Evolutionary conservation across 2,797 vertebrate species (phyloP), one percentile per base, ranked within the genome.

Genomic region (Sebastes ruberrimus): DNA sequence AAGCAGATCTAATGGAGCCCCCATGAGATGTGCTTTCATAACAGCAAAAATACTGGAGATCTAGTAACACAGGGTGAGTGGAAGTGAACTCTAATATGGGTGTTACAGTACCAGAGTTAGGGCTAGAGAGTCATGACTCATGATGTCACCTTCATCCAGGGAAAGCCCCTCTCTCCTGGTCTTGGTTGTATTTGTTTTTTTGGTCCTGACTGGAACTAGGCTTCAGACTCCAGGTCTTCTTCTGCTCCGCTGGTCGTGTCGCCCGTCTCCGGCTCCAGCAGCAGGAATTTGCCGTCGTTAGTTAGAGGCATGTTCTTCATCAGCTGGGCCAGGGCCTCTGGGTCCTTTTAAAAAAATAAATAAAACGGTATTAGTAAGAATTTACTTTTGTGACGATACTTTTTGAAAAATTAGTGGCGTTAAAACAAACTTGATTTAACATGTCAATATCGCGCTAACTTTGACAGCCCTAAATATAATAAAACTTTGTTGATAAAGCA

Each of bases 261-360:
- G 25, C 94, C 96, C 0, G 92, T 93, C 87, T 94, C 96, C 1
- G 86, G 94, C 72, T 97, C 97, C 93, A 99, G 89, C 62, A 99
- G 95, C 87, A 98, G 88, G 91, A 99, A 99, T 89, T 98, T 99
- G 1, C 98, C 98, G 0, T 99, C 98, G 0, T 94, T 97, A 69
- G 97, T 99, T 60, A 99, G 92, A 1, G 97, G 97, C 93, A 98
- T 94, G 73, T 98, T 98, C 93, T 97, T 98, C 96, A 99, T 98
- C 32, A 99, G 95, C 81, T 97, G 94, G 28, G 97, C 97, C 90
- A 99, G 82, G 5, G 97, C 97, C 87, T 97, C 97, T 6, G 98
- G 98, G 81, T 99, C 97, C 99, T 99, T 88, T 73, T 7, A 3
- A 5, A 59, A 33, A 27, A 23, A 52, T 23, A 57, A 10, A 60